Percentiles rank a stretch among this genome's conserved stretches.
These are phyloP conservation scores for Hystrix brachyura DNA, from an alignment of 2,113 vertebrate genomes.

Conservation along the genomic window DNA sequence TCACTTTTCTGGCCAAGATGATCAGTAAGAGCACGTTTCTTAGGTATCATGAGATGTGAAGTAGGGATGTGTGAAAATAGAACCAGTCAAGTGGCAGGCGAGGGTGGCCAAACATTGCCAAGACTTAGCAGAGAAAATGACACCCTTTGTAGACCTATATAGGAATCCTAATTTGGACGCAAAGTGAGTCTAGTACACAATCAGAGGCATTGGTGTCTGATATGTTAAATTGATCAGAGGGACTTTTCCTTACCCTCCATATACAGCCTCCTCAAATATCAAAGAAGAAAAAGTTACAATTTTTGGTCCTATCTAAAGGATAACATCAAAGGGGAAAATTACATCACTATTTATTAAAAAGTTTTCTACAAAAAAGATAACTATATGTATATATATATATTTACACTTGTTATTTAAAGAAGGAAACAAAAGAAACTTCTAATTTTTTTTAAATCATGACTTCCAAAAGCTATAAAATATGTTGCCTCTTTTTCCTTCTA, in stretches of 20 bases:
- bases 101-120: neutral
- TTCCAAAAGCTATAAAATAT: neutral
- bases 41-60: neutral
- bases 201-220: neutral
- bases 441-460: neutral
- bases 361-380: conserved; percentile 25
- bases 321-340: neutral
- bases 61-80: neutral
- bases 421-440: neutral
- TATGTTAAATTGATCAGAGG: neutral
- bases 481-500: neutral
- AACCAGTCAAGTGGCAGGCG: neutral
- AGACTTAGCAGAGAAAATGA: neutral
- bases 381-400: neutral
- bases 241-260: neutral
- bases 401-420: neutral
- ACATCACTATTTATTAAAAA: neutral
- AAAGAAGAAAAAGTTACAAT: neutral
- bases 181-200: neutral
- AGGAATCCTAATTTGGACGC: neutral
- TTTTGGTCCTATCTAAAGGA: neutral
- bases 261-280: neutral
- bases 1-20: neutral
- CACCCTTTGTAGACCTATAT: neutral
- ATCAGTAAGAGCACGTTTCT: neutral